A percentile compares a stretch with the other conserved stretches of the same genome.
phyloP scores from a whole-genome alignment of 2,113 vertebrate genomes.

The Vulpes vulpes region DNA sequence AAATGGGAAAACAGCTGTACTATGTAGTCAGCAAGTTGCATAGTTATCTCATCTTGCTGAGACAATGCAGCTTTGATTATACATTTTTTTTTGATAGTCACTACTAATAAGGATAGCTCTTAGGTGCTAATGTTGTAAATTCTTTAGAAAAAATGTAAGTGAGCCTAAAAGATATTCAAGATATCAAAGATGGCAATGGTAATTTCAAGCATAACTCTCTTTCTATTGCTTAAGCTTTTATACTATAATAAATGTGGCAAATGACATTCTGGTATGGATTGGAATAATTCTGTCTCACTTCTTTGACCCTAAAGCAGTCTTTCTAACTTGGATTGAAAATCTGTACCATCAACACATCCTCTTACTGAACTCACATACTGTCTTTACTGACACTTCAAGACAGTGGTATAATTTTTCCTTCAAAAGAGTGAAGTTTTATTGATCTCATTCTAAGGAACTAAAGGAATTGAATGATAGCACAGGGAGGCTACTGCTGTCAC shows the following conservation, averaged over 20 bases:
- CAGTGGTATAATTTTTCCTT: constrained; percentile 42
- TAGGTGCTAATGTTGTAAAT: background rate
- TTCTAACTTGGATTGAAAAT: constrained; percentile 9
- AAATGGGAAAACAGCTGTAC: background rate
- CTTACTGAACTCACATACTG: background rate
- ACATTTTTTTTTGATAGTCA: background rate
- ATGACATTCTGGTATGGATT: background rate
- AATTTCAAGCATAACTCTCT: background rate
- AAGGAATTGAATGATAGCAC: background rate
- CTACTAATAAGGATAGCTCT: constrained; percentile 32
- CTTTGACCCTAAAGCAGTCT: background rate
- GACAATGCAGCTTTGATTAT: background rate
- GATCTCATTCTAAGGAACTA: constrained; percentile 45
- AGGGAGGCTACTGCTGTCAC: background rate
- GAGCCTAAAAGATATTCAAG: background rate
- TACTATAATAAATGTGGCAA: background rate
- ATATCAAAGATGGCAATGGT: background rate
- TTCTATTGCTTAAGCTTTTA: background rate
- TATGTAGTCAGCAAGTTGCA: background rate
- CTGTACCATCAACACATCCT: background rate
- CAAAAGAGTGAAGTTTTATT: constrained; percentile 42
- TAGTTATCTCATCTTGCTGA: background rate
- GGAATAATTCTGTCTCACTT: constrained; percentile 1
- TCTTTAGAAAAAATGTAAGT: constrained; percentile 15
- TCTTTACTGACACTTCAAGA: constrained; percentile 26